These are phyloP conservation scores for Meloidogyne hapla DNA, from an alignment of 1,140 invertebrate genomes.

Conservation along the genomic window DNA sequence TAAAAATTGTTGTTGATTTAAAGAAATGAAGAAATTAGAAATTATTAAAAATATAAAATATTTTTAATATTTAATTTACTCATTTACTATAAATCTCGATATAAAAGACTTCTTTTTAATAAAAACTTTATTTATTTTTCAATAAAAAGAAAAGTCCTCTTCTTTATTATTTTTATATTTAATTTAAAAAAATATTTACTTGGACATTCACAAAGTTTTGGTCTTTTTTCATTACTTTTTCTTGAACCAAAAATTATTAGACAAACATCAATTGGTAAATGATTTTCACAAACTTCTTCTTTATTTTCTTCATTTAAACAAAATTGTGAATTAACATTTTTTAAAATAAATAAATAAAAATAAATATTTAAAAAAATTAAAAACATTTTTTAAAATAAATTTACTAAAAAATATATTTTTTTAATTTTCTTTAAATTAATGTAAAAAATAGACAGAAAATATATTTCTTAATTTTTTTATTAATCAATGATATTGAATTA, in stretches of 20 bases:
- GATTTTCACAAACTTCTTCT: slow-evolving; percentile 12
- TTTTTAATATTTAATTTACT: too few relatives aligned
- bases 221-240: slow-evolving; percentile 5
- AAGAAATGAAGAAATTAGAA: too few relatives aligned
- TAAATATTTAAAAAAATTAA: too few relatives aligned
- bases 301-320: neutral
- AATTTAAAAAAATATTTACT: neutral
- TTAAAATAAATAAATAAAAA: neutral
- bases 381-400: neutral
- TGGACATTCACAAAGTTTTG: neutral
- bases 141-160: too few relatives aligned
- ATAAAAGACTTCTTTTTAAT: too few relatives aligned
- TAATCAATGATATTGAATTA: neutral
- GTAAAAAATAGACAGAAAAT: neutral
- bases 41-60: too few relatives aligned
- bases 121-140: too few relatives aligned
- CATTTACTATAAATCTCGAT: too few relatives aligned
- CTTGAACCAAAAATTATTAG: neutral
- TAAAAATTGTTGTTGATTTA: neutral
- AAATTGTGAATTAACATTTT: neutral
- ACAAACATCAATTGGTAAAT: slow-evolving; percentile 9
- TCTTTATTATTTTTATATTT: neutral
- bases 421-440: too few relatives aligned
- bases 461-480: neutral
- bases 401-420: neutral